Percentiles rank a stretch among this genome's conserved stretches.
These are phyloP conservation scores for Cryptocephalus primarius DNA, from an alignment of 2,888 invertebrate genomes.

Conservation along the genomic window DNA sequence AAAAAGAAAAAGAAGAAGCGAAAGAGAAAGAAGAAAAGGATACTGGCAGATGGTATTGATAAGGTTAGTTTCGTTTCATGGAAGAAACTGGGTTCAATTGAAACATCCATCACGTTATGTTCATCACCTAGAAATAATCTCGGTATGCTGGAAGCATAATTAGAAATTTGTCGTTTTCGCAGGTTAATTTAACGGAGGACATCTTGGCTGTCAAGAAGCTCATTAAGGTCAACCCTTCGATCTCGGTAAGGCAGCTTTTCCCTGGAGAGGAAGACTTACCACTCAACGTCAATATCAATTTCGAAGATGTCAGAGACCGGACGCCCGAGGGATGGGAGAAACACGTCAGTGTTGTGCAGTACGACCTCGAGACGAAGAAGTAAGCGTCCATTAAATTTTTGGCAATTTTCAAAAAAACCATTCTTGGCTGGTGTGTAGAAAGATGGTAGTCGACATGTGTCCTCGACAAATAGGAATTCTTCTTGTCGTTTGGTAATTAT, in stretches of 20 bases:
- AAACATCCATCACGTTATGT: too few species aligned
- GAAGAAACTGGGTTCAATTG: too few species aligned
- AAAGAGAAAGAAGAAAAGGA: background rate
- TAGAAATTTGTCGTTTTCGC: too few species aligned
- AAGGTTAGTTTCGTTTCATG: background rate
- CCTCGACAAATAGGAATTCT: too few species aligned
- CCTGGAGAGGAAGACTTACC: conserved; percentile 77
- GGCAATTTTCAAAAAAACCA: too few species aligned
- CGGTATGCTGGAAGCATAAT: too few species aligned
- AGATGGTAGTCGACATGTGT: too few species aligned
- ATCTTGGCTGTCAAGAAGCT: conserved; percentile 47
- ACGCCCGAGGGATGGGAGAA: conserved; percentile 81
- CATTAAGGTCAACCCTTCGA: conserved; percentile 53
- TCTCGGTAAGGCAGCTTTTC: conserved; percentile 69
- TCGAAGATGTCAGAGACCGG: conserved; percentile 56
- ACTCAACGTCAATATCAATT: conserved; percentile 64
- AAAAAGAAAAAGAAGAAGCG: conserved; percentile 15
- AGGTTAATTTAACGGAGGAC: too few species aligned
- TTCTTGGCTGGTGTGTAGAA: too few species aligned
- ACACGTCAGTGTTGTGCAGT: conserved; percentile 66
- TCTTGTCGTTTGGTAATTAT: too few species aligned
- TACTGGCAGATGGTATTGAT: too few species aligned
- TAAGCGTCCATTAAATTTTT: background rate
- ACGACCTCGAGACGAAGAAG: conserved; percentile 65
- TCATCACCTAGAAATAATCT: too few species aligned